A percentile compares a stretch with the other conserved stretches of the same genome.
Evolutionary conservation across 2,888 invertebrate species (phyloP).

Genomic region (Heliconius ismenius): DNA sequence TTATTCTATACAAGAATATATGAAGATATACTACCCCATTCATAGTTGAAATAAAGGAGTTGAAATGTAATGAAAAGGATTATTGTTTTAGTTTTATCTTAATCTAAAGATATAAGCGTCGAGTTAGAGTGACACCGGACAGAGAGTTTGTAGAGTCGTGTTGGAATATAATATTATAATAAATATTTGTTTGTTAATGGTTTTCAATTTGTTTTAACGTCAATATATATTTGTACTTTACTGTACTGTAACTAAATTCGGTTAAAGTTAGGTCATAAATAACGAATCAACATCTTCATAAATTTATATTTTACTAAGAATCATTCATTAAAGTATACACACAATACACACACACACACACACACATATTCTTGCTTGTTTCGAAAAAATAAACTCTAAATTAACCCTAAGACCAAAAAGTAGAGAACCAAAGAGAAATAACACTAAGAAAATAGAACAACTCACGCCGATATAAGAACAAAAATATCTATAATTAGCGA

Average conservation of each 20-base stretch:
- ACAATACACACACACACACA: too few species aligned
- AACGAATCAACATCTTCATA: not conserved
- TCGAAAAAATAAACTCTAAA: too few species aligned
- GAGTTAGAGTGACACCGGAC: constrained; percentile 42
- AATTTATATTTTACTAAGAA: not conserved
- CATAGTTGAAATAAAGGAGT: constrained; percentile 73
- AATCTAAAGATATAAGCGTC: constrained; percentile 75
- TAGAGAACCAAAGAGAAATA: not conserved
- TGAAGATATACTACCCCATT: constrained; percentile 67
- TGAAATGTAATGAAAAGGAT: constrained; percentile 75
- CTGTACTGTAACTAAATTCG: not conserved
- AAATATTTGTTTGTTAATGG: not conserved
- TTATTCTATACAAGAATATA: constrained; percentile 49
- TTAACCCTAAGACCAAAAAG: too few species aligned
- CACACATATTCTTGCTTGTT: too few species aligned
- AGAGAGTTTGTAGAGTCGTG: constrained; percentile 35
- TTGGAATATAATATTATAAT: not conserved
- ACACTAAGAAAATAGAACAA: not conserved
- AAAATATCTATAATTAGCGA: not conserved
- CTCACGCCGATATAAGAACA: not conserved
- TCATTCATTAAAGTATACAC: too few species aligned
- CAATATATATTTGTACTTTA: not conserved
- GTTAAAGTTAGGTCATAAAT: not conserved
- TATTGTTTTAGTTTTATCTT: constrained; percentile 81
- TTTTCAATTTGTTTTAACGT: not conserved